Base-by-base conservation (phyloP, 2,888 invertebrate genomes). In the Trissoscelio sp. region DNA sequence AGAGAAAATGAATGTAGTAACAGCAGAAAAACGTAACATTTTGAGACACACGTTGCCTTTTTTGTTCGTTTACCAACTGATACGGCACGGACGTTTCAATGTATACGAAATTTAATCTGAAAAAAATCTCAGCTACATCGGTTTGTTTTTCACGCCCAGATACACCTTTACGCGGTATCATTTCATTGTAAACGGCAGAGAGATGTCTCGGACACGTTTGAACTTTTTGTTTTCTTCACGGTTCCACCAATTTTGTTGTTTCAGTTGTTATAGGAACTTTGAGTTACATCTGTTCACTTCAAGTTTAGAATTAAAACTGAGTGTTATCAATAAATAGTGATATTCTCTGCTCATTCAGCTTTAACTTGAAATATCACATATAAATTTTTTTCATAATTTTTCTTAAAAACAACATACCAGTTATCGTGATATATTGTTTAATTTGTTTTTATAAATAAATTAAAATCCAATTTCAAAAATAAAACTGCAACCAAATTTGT, bases 71-170 rank as follows among this genome's bases (percentile, higher is more conserved):
- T 48, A 51, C 16, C 31, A 39, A 67, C 66, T 66, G 48, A 75
- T 67, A 58, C 39, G 28, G n/a, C 37, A 11, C 7, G 73, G 73
- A 74, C 60, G 67, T 67, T 77, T 34, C 58, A 77, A 77, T 77
- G 77, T 69, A 62, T 60, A 69, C 20, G 77, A 69, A 77, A 69
- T 77, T 77, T 69, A 51, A 75, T 69, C 62, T 66, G 69, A 69
- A 69, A 67, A 75, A 69, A 77, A 77, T 77, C 67, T 77, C 69
- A 55, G 67, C 62, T 69, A 28, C 69, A 69, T 69, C 31, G 62
- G 70, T 69, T 78, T 64, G 53, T 70, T 58, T 62, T 70, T 70
- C 55, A 69, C 37, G 39, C 53, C 20, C 62, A 70, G 64, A 39
- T 62, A 70, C 62, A 70, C 57, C 55, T 46, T 69, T 48, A 24